These are phyloP conservation scores for Rhea americana DNA, from an alignment of 2,113 vertebrate genomes.

Conservation along the genomic window DNA sequence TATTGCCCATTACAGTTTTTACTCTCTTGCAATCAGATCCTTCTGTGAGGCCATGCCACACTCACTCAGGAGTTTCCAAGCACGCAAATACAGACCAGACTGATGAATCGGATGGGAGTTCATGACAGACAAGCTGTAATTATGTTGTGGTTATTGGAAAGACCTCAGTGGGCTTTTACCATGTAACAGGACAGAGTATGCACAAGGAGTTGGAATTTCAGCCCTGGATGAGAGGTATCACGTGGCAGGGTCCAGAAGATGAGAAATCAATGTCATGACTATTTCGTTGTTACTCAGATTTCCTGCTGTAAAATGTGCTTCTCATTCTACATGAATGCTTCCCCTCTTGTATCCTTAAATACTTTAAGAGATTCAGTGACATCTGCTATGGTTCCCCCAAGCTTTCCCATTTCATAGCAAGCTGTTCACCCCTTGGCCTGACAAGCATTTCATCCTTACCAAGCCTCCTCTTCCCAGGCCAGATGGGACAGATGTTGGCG, in stretches of 20 bases:
- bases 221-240: neutral
- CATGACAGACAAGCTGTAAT: neutral
- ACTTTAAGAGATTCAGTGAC: neutral
- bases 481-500: neutral
- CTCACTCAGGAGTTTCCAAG: neutral
- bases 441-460: neutral
- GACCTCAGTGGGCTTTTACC: neutral
- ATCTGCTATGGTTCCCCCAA: neutral
- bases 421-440: neutral
- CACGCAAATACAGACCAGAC: neutral
- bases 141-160: neutral
- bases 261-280: neutral
- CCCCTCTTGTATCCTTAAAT: neutral
- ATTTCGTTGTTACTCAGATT: neutral
- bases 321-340: neutral
- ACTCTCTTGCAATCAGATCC: neutral
- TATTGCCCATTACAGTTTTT: neutral
- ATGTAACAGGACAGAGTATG: neutral
- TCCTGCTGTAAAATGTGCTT: neutral
- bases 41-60: neutral
- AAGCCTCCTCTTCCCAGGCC: neutral
- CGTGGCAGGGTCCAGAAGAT: neutral
- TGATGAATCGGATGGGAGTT: neutral
- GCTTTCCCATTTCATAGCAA: neutral
- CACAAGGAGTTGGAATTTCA: neutral